phyloP scores from a whole-genome alignment of 2,888 invertebrate species.

The Perizoma affinitatum region DNA sequence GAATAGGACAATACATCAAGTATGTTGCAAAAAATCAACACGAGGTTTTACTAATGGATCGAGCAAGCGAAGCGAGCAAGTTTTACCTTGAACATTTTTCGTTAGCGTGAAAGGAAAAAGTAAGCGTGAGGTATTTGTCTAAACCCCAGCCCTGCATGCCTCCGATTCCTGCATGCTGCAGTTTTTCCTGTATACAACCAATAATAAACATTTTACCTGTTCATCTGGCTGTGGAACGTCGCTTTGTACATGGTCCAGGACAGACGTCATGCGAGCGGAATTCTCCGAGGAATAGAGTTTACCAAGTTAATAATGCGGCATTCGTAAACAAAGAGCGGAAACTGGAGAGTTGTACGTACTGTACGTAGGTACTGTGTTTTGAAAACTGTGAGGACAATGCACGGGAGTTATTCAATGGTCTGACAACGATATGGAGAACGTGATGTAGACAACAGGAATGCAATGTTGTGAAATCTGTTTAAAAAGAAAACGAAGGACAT shows the following conservation, averaged over 20 bases:
- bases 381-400: slow-evolving; percentile 38
- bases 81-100: background rate
- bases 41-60: too few species aligned
- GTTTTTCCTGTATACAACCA: background rate
- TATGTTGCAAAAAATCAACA: too few species aligned
- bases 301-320: slow-evolving; percentile 38
- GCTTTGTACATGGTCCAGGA: slow-evolving; percentile 33
- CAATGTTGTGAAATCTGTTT: too few species aligned
- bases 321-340: slow-evolving; percentile 42
- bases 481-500: too few species aligned
- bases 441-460: background rate
- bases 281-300: slow-evolving; percentile 40
- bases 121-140: too few species aligned
- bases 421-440: background rate
- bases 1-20: too few species aligned
- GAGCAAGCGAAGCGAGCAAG: too few species aligned
- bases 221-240: slow-evolving; percentile 22
- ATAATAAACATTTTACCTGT: slow-evolving; percentile 15
- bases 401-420: slow-evolving; percentile 33
- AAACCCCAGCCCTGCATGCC: too few species aligned
- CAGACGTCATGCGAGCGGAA: slow-evolving; percentile 34
- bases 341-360: slow-evolving; percentile 33
- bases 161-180: background rate
- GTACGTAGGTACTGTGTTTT: slow-evolving; percentile 29
- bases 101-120: background rate